These are phyloP conservation scores for Ptychobarbus kaznakovi DNA, from an alignment of 2,797 vertebrate genomes.

Conservation along the genomic window DNA sequence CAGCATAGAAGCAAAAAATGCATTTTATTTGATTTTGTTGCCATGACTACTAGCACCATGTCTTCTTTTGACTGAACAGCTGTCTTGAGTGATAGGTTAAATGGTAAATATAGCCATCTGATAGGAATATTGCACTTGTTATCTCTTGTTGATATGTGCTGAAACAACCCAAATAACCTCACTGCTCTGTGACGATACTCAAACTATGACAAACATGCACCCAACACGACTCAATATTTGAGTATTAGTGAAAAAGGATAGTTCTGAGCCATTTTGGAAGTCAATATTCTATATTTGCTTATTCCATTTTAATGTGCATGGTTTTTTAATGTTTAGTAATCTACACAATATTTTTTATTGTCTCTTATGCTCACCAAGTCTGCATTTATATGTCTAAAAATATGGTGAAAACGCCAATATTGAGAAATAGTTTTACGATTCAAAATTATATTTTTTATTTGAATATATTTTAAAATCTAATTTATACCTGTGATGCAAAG, in stretches of 20 bases:
- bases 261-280: not conserved
- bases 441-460: not conserved
- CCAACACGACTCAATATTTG: not conserved
- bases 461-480: not conserved
- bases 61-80: not conserved
- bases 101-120: not conserved
- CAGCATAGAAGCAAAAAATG: not conserved
- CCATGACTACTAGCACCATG: constrained; percentile 2
- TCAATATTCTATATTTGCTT: not conserved
- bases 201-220: not conserved
- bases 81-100: not conserved
- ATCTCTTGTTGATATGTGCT: not conserved
- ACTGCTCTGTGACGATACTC: not conserved
- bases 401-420: not conserved
- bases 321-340: not conserved
- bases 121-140: not conserved
- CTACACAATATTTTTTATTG: not conserved
- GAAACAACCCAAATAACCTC: not conserved
- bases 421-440: not conserved
- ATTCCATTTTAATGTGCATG: not conserved
- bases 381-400: not conserved
- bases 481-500: not conserved
- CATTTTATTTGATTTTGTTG: not conserved
- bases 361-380: not conserved
- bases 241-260: not conserved